Evolutionary conservation across 1,140 invertebrate genomes (phyloP).

Genomic region (Plectus sambesii): DNA sequence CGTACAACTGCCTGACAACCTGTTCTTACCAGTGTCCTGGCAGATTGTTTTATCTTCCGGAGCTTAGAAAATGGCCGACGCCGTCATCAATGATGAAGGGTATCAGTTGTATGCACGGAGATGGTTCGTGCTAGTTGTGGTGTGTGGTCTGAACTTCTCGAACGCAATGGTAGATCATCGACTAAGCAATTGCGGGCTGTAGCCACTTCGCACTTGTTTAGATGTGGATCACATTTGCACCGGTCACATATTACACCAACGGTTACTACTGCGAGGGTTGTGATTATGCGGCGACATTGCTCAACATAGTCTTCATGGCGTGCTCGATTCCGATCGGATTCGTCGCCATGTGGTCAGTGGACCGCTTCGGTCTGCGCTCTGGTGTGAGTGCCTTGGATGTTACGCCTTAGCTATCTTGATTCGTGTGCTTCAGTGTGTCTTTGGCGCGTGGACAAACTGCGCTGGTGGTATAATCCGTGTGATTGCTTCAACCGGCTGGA

Average conservation of each 20-base stretch:
- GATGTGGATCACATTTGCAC: constrained; percentile 51
- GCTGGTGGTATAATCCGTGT: constrained; percentile 47
- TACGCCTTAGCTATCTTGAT: constrained; percentile 4
- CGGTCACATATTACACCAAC: constrained; percentile 48
- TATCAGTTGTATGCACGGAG: constrained; percentile 44
- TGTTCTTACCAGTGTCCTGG: no score
- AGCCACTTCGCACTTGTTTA: constrained; percentile 30
- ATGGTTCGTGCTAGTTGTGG: constrained; percentile 48
- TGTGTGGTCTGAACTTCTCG: constrained; percentile 48
- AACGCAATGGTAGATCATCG: constrained; percentile 49
- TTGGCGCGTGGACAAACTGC: constrained; percentile 49
- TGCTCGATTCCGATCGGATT: constrained; percentile 49
- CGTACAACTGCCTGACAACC: no score
- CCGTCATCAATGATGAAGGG: no score
- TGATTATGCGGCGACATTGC: constrained; percentile 44
- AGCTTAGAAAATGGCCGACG: no score
- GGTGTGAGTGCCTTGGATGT: constrained; percentile 44
- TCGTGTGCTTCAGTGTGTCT: constrained; percentile 45
- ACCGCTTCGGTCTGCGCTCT: constrained; percentile 47
- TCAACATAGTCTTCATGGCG: constrained; percentile 50
- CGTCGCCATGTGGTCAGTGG: constrained; percentile 49
- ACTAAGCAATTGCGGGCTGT: constrained; percentile 1
- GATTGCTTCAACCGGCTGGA: constrained; percentile 39
- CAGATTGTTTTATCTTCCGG: no score
- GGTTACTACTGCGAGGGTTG: constrained; percentile 47